Conservation (phyloP, 2,113 vertebrate species). For the Sphyrna mokarran region DNA sequence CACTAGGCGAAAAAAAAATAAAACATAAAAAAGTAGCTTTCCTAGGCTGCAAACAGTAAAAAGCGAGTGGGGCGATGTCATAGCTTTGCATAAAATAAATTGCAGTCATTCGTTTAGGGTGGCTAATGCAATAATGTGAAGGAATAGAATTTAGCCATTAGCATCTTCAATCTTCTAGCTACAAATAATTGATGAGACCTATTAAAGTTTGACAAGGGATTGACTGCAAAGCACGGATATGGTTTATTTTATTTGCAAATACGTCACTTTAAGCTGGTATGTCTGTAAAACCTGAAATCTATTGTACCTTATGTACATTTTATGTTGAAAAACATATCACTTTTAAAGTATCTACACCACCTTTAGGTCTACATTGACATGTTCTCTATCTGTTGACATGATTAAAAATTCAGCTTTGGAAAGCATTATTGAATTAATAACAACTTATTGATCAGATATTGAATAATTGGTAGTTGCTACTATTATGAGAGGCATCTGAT, state of each 20-base stretch:
- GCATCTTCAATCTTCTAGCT: slow-evolving; percentile 71
- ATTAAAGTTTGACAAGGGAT: slow-evolving; percentile 74
- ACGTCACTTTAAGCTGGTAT: slow-evolving; percentile 42
- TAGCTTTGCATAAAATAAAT: slow-evolving; percentile 47
- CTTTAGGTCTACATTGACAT: neutral
- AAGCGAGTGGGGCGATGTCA: neutral
- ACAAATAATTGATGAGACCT: slow-evolving; percentile 84
- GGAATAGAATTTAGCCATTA: slow-evolving; percentile 77
- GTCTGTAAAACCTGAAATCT: slow-evolving; percentile 29
- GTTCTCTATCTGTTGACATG: neutral
- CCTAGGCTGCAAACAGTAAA: slow-evolving; percentile 25
- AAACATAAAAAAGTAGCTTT: slow-evolving; percentile 33
- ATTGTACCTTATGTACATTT: slow-evolving; percentile 2
- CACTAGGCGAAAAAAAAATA: slow-evolving; percentile 17
- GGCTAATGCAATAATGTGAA: slow-evolving; percentile 73
- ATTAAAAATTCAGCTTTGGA: neutral
- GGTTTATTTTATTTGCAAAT: slow-evolving; percentile 59
- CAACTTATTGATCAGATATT: slow-evolving; percentile 27
- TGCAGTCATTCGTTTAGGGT: slow-evolving; percentile 65
- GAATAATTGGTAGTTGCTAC: neutral
- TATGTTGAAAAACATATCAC: slow-evolving; percentile 26
- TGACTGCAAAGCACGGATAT: slow-evolving; percentile 58
- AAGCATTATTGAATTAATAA: slow-evolving; percentile 11
- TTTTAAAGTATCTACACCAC: neutral
- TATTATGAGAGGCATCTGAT: neutral